phyloP scores from a whole-genome alignment of 2,888 invertebrate species.

The Drosophila nr. medialis region DNA sequence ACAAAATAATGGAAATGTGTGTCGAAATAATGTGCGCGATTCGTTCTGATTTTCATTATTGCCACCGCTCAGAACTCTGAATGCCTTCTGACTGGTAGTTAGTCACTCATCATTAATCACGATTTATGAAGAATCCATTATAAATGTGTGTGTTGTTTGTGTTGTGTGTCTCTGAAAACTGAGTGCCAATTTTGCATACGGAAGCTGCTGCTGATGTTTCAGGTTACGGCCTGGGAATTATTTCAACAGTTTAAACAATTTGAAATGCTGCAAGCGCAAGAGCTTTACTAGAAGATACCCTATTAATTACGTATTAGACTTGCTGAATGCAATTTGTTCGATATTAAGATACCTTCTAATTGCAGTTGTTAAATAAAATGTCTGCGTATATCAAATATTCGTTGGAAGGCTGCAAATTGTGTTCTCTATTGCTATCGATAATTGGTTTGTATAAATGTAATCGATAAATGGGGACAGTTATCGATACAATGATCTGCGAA shows the following conservation, averaged over 20 bases:
- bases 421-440: neutral
- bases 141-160: slow-evolving; percentile 11
- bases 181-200: slow-evolving; percentile 70
- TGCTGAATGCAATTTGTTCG: neutral
- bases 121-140: slow-evolving; percentile 43
- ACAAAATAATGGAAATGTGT: slow-evolving; percentile 55
- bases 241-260: slow-evolving; percentile 6
- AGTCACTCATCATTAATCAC: slow-evolving; percentile 72
- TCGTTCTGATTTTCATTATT: slow-evolving; percentile 61
- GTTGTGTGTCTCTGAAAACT: slow-evolving; percentile 20
- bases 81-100: slow-evolving; percentile 37
- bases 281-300: neutral
- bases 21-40: slow-evolving; percentile 58
- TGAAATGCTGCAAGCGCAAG: neutral
- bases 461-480: accelerated
- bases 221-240: slow-evolving; percentile 14
- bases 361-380: neutral
- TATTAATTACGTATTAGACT: neutral
- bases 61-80: slow-evolving; percentile 21
- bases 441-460: neutral
- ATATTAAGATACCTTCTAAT: neutral
- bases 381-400: neutral
- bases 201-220: slow-evolving; percentile 53
- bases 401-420: neutral
- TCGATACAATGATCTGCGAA: neutral